A percentile compares a stretch with the other conserved stretches of the same genome.
Evolutionary conservation across 2,888 invertebrate species (phyloP).

Genomic region (Latrodectus hesperus): DNA sequence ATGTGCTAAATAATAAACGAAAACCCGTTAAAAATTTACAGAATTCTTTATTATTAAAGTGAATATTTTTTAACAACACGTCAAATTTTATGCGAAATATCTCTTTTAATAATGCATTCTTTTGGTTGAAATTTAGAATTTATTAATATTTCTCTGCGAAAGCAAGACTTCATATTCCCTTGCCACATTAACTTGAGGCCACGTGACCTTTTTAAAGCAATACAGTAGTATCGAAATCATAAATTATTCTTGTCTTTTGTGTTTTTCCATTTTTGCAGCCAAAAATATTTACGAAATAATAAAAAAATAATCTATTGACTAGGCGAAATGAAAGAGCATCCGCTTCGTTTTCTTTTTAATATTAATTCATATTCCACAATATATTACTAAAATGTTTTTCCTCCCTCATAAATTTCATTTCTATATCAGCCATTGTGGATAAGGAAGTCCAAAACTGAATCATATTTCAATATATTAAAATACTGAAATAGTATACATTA

Average conservation of each 20-base stretch:
- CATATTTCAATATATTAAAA: conserved; percentile 44
- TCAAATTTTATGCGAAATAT: no score
- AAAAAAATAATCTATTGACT: not conserved
- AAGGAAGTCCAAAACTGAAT: conserved; percentile 16
- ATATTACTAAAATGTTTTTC: conserved; percentile 33
- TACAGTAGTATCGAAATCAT: not conserved
- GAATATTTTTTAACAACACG: no score
- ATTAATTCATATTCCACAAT: conserved; percentile 2
- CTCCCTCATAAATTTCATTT: conserved; percentile 11
- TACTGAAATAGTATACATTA: conserved; percentile 41
- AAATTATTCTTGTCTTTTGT: conserved; percentile 1
- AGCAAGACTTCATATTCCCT: no score
- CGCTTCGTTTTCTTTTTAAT: not conserved
- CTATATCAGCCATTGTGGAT: not conserved
- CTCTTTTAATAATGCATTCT: no score
- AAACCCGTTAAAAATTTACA: no score
- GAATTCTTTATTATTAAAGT: no score
- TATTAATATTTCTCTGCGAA: no score
- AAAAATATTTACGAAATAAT: not conserved
- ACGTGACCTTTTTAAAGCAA: not conserved
- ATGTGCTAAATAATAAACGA: no score
- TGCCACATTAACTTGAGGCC: no score
- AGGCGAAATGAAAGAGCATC: not conserved
- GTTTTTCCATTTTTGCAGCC: not conserved
- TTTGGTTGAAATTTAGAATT: no score